Conservation (phyloP, 1,140 invertebrate species). For the Ceratina australensis region DNA sequence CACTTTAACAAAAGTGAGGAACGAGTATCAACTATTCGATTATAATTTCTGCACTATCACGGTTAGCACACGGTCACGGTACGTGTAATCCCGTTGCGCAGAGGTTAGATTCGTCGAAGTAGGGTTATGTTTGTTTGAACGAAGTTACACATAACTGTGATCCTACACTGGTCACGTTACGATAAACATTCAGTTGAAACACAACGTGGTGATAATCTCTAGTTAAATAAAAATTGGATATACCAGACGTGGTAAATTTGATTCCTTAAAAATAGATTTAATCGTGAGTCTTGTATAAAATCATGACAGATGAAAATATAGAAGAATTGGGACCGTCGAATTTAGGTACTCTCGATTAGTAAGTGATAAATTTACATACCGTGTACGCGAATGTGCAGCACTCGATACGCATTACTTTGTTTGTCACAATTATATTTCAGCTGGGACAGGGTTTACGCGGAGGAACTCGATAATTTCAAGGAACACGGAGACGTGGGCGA, state of each 20-base stretch:
- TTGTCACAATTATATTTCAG: conserved; percentile 75
- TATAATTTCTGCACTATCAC: conserved; percentile 49
- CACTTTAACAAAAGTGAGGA: conserved; percentile 12
- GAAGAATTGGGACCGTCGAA: conserved; percentile 86
- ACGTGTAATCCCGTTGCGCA: neutral
- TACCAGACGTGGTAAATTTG: no score
- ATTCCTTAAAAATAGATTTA: neutral
- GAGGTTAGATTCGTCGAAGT: conserved; percentile 3
- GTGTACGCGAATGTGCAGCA: conserved; percentile 20
- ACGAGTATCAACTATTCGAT: neutral
- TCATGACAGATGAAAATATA: conserved; percentile 57
- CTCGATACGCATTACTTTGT: conserved; percentile 51
- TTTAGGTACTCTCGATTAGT: conserved; percentile 89
- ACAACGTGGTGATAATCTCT: neutral
- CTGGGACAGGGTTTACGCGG: conserved; percentile 91
- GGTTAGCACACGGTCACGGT: neutral
- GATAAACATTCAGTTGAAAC: neutral
- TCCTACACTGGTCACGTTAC: neutral
- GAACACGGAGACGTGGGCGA: conserved; percentile 93
- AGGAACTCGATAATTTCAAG: conserved; percentile 91
- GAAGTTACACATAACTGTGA: neutral
- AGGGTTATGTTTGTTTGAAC: conserved; percentile 50
- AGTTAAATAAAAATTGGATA: neutral
- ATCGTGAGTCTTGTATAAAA: neutral
- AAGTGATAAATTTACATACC: conserved; percentile 68